Base-by-base conservation (phyloP, 2,113 vertebrate species). In the Notothenia coriiceps region DNA sequence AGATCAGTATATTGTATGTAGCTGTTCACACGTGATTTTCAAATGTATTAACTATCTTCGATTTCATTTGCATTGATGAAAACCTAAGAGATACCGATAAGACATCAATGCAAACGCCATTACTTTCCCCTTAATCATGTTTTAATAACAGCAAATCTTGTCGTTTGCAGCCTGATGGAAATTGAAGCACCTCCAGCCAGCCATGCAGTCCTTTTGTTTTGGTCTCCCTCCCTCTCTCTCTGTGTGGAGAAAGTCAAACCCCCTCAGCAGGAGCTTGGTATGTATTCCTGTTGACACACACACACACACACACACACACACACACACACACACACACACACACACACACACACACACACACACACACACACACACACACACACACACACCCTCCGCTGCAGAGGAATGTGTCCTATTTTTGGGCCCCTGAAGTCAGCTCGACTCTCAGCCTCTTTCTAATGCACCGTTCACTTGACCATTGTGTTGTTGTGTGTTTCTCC, bases 341-440 rank as follows among this genome's bases (percentile, higher is more conserved):
- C 85, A 88, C 77, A 79, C 61, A 35, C 35, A 35, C 35, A 35
- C 35, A 35, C 35, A 35, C 35, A 35, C 35, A 35, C 35, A 35
- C 35, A 35, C 35, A 35, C 35, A 35, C 35, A 35, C 35, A 35
- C 33, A 35, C 75, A 80, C 52, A 80, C 52, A 89, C 88, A 35
- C 35, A 35, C 35, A 35, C 85, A 88, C 77, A 79, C 61, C 71
- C 88, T 67, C 64, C 44, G 75, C 82, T 76, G 71, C 79, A 79
- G 68, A 88, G 86, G 90, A 92, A 92, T 92, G 87, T 79, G 86
- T 86, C 86, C 90, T 89, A 85, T 89, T 89, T 88, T 86, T 65
- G 81, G 86, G 87, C 78, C 82, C 87, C 82, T 70, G 29, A 85
- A 93, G 84, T 84, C 82, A 79, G 63, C 67, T 75, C 74, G 71